Conservation (phyloP, 92 coral and sea anemone species). For the Anthopleura xanthogrammica region DNA sequence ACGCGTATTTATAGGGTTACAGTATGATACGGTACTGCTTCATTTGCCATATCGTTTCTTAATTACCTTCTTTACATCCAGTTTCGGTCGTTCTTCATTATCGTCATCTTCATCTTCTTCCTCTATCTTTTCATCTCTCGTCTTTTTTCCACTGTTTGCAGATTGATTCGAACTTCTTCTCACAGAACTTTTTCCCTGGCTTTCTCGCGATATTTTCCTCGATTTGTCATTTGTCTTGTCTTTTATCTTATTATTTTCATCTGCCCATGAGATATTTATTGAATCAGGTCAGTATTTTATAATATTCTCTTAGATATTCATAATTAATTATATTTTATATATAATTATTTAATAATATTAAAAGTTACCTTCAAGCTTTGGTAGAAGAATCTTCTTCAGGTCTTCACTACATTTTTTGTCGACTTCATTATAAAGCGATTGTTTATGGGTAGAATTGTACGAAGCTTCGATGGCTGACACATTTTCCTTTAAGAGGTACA, state of each 20-base stretch:
- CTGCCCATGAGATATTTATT: not conserved
- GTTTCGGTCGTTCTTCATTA: conserved; percentile 48
- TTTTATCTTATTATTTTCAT: not conserved
- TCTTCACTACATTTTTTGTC: conserved; percentile 50
- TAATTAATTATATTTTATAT: too few relatives aligned
- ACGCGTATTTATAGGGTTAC: too few relatives aligned
- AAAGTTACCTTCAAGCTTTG: conserved; percentile 45
- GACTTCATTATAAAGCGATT: conserved; percentile 40
- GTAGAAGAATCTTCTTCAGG: conserved; percentile 36
- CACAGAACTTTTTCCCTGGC: not conserved
- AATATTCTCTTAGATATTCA: too few relatives aligned
- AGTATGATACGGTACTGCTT: too few relatives aligned
- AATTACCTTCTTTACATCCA: conserved; percentile 36
- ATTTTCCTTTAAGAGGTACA: conserved; percentile 10
- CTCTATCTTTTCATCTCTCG: not conserved
- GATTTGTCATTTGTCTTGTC: not conserved
- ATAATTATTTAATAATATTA: not conserved
- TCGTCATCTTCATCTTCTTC: not conserved
- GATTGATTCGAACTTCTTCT: not conserved
- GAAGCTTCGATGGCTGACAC: conserved; percentile 42
- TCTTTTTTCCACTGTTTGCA: not conserved
- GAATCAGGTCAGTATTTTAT: too few relatives aligned
- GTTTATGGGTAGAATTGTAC: conserved; percentile 20
- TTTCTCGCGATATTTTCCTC: not conserved
- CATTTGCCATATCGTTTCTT: too few relatives aligned